Evolutionary conservation across 2,888 invertebrate genomes (phyloP).

Genomic region (Apamea anceps): DNA sequence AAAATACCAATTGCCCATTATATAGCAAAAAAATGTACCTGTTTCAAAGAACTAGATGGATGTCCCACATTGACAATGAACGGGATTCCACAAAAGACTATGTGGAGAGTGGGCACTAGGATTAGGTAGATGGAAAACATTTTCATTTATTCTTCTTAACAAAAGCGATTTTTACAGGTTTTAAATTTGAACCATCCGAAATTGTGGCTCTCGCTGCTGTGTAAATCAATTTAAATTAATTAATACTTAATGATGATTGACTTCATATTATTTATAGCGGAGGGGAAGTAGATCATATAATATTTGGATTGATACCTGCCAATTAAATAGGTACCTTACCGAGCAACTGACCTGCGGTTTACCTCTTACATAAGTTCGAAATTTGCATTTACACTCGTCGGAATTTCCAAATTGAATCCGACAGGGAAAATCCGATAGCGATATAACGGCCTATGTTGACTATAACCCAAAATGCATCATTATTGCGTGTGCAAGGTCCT

Average conservation of each 20-base stretch:
- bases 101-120: too few relatives aligned
- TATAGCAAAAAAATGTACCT: too few relatives aligned
- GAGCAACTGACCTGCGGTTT: constrained; percentile 33
- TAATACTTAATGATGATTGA: not conserved
- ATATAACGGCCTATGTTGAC: not conserved
- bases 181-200: not conserved
- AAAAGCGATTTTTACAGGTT: not conserved
- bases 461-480: not conserved
- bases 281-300: not conserved
- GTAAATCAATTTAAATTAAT: not conserved
- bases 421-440: constrained; percentile 25
- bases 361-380: constrained; percentile 39
- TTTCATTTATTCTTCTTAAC: not conserved
- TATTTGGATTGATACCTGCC: not conserved
- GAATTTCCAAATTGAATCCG: constrained; percentile 38
- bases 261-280: not conserved
- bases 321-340: not conserved
- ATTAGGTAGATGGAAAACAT: not conserved
- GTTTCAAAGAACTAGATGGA: not conserved
- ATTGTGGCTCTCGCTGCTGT: too few relatives aligned
- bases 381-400: not conserved
- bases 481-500: not conserved
- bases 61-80: too few relatives aligned
- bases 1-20: too few relatives aligned
- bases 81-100: too few relatives aligned